phyloP scores from a whole-genome alignment of 2,113 vertebrate species.

The Saguinus imperator region DNA sequence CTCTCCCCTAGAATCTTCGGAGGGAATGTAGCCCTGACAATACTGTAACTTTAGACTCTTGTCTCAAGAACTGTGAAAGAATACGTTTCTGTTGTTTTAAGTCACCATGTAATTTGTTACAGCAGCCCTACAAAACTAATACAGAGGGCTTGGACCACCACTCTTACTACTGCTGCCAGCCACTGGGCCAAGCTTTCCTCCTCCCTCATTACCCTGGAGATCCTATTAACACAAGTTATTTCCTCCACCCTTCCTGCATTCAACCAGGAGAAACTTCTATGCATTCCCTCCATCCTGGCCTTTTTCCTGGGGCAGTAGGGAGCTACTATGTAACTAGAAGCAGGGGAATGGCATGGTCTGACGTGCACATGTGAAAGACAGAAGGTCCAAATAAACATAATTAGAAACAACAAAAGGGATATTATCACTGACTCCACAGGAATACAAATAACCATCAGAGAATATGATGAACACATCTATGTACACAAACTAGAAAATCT shows the following conservation, averaged over 20 bases:
- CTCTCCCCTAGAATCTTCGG: background rate
- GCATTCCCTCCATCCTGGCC: background rate
- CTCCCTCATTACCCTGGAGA: background rate
- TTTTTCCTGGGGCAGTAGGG: background rate
- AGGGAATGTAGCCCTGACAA: background rate
- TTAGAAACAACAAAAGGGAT: too few relatives aligned
- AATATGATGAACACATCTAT: too few relatives aligned
- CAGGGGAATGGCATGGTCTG: too few relatives aligned
- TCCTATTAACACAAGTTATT: background rate
- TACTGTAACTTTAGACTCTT: background rate
- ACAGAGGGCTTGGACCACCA: background rate
- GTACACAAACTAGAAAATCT: too few relatives aligned
- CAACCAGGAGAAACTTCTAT: background rate
- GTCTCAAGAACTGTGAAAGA: background rate
- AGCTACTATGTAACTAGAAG: background rate
- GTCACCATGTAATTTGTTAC: background rate
- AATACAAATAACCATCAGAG: too few relatives aligned
- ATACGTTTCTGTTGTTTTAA: background rate
- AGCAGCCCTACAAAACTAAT: background rate
- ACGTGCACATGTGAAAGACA: too few relatives aligned
- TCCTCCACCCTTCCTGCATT: background rate
- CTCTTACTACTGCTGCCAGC: background rate
- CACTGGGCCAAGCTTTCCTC: background rate
- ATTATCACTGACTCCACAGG: too few relatives aligned
- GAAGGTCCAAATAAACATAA: too few relatives aligned